Percentiles rank a stretch among this genome's conserved stretches.
Evolutionary conservation across 2,888 invertebrate genomes (phyloP).

Genomic region (Caenorhabditis afra): DNA sequence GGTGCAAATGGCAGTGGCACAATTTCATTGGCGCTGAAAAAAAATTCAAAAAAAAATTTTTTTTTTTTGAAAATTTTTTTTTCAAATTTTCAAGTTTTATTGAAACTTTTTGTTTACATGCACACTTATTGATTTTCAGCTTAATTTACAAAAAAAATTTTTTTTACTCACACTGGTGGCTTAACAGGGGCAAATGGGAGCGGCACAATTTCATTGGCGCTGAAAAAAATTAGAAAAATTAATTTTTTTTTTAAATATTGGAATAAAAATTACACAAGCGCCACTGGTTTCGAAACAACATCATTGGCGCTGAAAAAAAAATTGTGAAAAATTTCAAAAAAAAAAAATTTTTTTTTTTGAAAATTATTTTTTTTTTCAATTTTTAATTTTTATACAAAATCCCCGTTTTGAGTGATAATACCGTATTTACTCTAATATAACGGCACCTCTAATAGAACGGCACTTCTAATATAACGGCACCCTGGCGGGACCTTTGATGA

Average conservation of each 20-base stretch:
- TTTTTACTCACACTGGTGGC: not conserved
- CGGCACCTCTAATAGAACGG: too few relatives aligned
- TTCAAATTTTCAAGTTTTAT: not conserved
- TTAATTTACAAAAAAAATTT: not conserved
- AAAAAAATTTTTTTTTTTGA: not conserved
- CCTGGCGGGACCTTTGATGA: too few relatives aligned
- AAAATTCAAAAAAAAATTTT: not conserved
- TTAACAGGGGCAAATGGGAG: conserved; percentile 22
- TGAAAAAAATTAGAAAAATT: conserved; percentile 3
- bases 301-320: conserved; percentile 20
- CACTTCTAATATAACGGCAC: too few relatives aligned
- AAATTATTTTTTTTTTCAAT: too few relatives aligned
- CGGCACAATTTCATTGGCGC: conserved; percentile 25
- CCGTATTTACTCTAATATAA: too few relatives aligned
- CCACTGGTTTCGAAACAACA: not conserved
- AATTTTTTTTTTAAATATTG: not conserved
- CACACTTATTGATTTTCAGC: not conserved
- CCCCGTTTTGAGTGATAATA: too few relatives aligned
- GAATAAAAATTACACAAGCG: conserved; percentile 8
- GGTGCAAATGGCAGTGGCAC: conserved; percentile 30
- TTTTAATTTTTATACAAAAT: too few relatives aligned
- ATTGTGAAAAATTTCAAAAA: not conserved
- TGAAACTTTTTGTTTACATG: not conserved
- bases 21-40: conserved; percentile 24
- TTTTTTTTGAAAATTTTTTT: too few relatives aligned